These are phyloP conservation scores for Hyles lineata DNA, from an alignment of 2,888 invertebrate species.

Conservation along the genomic window DNA sequence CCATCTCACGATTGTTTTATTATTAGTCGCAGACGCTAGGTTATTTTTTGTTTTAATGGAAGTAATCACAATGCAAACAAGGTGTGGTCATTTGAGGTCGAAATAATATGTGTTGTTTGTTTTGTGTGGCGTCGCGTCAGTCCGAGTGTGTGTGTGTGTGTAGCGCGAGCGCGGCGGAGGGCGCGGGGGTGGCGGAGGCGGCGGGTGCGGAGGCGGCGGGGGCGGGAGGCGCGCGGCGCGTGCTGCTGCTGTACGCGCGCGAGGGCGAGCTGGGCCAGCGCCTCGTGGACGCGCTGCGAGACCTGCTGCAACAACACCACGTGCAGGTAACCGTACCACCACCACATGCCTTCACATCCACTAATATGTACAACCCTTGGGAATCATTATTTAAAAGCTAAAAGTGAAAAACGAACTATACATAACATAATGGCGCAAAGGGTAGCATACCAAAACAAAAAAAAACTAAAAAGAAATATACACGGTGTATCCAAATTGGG, in stretches of 20 bases:
- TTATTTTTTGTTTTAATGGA: not conserved
- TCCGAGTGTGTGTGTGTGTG: not conserved
- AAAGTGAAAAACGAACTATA: no score
- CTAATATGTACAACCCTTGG: not conserved
- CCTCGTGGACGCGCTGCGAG: slow-evolving; percentile 52
- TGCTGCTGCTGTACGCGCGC: slow-evolving; percentile 77
- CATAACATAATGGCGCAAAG: no score
- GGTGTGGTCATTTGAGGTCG: not conserved
- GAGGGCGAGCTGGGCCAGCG: slow-evolving; percentile 66
- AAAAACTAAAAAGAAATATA: no score
- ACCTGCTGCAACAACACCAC: slow-evolving; percentile 52
- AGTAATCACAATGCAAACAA: not conserved
- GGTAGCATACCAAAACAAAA: no score
- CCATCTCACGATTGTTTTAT: no score
- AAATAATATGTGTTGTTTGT: not conserved
- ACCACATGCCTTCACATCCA: not conserved
- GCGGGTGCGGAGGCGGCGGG: not conserved
- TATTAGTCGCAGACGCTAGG: not conserved
- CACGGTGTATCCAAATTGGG: no score
- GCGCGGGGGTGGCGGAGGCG: not conserved
- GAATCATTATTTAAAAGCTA: no score
- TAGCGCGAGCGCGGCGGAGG: not conserved
- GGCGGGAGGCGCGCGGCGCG: slow-evolving; percentile 32
- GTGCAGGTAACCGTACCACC: slow-evolving; percentile 49
- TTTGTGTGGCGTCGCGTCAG: not conserved